phyloP scores from a whole-genome alignment of 2,888 invertebrate species.

The Bhutanitis thaidina region DNA sequence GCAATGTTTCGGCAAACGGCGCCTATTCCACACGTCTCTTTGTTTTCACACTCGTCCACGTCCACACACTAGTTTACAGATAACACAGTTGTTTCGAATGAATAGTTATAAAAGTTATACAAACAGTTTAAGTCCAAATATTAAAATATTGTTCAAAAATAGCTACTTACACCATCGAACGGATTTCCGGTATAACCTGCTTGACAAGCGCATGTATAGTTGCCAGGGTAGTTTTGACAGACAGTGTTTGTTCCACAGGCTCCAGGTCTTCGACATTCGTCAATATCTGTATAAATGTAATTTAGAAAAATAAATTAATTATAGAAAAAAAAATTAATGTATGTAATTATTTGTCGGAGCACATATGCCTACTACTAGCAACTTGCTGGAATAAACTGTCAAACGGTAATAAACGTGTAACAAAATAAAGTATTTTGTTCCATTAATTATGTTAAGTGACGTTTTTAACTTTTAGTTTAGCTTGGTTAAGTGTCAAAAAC shows the following conservation, averaged over 20 bases:
- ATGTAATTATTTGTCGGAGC: no score
- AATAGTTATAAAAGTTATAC: no score
- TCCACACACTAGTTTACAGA: conserved; percentile 84
- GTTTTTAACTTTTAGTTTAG: no score
- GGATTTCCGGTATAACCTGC: conserved; percentile 92
- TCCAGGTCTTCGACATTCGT: conserved; percentile 91
- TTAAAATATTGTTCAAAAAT: conserved; percentile 2
- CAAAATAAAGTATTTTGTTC: no score
- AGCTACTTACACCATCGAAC: conserved; percentile 65
- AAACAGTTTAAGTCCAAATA: not conserved
- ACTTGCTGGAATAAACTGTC: no score
- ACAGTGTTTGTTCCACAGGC: conserved; percentile 90
- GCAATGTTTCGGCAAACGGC: conserved; percentile 89
- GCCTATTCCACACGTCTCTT: conserved; percentile 86
- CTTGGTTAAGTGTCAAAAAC: no score
- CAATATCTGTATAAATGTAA: conserved; percentile 84
- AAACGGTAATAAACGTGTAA: no score
- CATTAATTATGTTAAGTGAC: no score
- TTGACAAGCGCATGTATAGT: conserved; percentile 91
- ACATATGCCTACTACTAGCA: no score
- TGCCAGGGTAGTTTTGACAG: conserved; percentile 91
- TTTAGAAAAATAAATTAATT: no score
- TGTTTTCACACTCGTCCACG: conserved; percentile 89
- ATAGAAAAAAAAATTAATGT: no score
- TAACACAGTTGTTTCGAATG: no score